Conservation (phyloP, 2,113 vertebrate genomes). For the Glareola pratincola region DNA sequence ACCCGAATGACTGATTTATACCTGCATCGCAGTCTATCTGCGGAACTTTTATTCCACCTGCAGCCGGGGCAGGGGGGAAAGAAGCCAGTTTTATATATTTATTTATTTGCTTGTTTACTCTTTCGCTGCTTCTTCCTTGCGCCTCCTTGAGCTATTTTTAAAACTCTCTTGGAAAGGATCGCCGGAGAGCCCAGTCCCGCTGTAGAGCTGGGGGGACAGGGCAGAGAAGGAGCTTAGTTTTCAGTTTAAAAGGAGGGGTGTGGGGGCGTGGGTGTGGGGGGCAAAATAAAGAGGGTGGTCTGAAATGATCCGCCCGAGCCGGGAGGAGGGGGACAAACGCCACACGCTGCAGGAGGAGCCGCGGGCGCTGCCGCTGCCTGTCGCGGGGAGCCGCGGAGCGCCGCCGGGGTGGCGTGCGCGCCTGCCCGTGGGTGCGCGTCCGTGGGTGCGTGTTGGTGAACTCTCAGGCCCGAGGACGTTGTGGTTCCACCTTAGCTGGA, state of each 20-base stretch:
- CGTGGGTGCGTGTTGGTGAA: background rate
- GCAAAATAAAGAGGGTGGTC: background rate
- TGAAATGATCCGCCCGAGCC: background rate
- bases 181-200: background rate
- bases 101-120: background rate
- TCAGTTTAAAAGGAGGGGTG: background rate
- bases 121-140: background rate
- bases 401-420: accelerated
- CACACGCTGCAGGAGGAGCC: background rate
- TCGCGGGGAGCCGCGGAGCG: accelerated
- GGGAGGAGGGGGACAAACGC: accelerated
- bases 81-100: background rate
- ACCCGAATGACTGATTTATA: background rate
- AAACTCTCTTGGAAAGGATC: background rate
- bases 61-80: background rate
- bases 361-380: background rate
- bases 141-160: background rate
- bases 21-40: background rate
- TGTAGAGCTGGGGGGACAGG: accelerated
- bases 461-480: background rate
- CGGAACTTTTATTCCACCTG: background rate
- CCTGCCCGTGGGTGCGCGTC: background rate
- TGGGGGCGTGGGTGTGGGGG: no score
- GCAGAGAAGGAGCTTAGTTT: background rate
- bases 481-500: conserved; percentile 19